phyloP scores from a whole-genome alignment of 2,797 vertebrate genomes.

The Micromesistius poutassou region DNA sequence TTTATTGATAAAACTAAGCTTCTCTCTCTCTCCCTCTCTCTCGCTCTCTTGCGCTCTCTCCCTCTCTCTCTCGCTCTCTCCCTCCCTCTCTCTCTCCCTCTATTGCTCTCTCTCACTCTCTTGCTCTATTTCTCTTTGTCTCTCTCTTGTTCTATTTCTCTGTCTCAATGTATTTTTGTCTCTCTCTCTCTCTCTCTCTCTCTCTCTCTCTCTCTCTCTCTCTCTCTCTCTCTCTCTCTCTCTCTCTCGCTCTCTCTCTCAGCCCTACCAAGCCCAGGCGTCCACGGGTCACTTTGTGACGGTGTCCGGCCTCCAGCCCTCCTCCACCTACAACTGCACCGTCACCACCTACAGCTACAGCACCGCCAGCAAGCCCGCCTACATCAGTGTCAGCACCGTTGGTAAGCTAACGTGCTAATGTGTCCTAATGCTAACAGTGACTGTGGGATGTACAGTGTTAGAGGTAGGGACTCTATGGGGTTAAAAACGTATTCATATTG shows the following conservation, averaged over 20 bases:
- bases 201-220: background rate
- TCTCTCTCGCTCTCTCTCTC: background rate
- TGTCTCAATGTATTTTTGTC: too few relatives aligned
- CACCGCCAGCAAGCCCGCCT: conserved; percentile 79
- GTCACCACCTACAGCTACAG: conserved; percentile 90
- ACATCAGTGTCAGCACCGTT: conserved; percentile 82
- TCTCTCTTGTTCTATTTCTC: too few relatives aligned
- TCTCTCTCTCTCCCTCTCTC: background rate
- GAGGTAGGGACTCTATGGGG: background rate
- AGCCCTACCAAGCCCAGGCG: conserved; percentile 65
- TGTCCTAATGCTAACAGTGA: background rate
- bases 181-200: background rate
- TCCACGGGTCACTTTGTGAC: conserved; percentile 83
- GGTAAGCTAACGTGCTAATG: conserved; percentile 65
- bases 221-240: background rate
- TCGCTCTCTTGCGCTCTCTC: too few relatives aligned
- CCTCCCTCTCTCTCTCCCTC: too few relatives aligned
- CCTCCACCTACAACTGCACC: conserved; percentile 89
- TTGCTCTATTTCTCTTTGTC: too few relatives aligned
- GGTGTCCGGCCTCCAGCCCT: conserved; percentile 80
- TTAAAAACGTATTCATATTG: too few relatives aligned
- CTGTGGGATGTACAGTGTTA: background rate
- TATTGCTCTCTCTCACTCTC: too few relatives aligned
- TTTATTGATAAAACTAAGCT: background rate
- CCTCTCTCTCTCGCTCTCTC: background rate